Evolutionary conservation across 2,113 vertebrate species (phyloP), one percentile per base, ranked within the genome.

Genomic region (Anseranas semipalmata): DNA sequence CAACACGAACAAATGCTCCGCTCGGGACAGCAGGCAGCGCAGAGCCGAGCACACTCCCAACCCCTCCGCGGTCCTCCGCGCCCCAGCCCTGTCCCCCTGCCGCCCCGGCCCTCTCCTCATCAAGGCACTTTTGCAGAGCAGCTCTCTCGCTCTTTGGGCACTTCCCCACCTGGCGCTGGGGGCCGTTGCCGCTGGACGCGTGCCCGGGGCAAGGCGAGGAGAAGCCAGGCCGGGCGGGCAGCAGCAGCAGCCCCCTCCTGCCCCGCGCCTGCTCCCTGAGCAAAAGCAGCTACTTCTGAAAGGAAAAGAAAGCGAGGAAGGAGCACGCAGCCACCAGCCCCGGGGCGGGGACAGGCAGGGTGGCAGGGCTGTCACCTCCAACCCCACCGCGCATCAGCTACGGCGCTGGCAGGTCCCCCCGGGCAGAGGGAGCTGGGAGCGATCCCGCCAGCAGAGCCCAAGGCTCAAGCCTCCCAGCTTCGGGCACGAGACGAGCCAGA

Each of bases 51-150:
- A 27, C 52, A 25, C 37, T 39, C 60, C 60, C 37, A 35, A 14
- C n/a, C 68, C 33, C 35, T 27, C 35, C 24, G 18, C 11, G 37
- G 7, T 13, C 60, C 60, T 5, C 21, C 33, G 10, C 14, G 50
- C 50, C 18, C 55, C 28, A 17, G 55, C 55, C 30, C 30, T 7
- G 55, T 10, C 66, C 58, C 41, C 67, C 72, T 39, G 78, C 80
- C 19, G 7, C 65, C 62, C 92, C 3, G 67, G 72, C 95, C 91
- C 68, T 2, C 87, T 93, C 91, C 95, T 77, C 75, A 2, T 91
- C 96, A 96, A 96, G 96, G 96, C 96, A 97, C 96, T 97, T 97
- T 78, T 82, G 90, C 96, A 95, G 95, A 97, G 96, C 96, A 96
- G 95, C 95, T 83, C 96, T 65, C 95, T 95, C 78, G 62, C 96